These are phyloP conservation scores for Synanceia verrucosa DNA, from an alignment of 2,797 vertebrate genomes.

Conservation along the genomic window DNA sequence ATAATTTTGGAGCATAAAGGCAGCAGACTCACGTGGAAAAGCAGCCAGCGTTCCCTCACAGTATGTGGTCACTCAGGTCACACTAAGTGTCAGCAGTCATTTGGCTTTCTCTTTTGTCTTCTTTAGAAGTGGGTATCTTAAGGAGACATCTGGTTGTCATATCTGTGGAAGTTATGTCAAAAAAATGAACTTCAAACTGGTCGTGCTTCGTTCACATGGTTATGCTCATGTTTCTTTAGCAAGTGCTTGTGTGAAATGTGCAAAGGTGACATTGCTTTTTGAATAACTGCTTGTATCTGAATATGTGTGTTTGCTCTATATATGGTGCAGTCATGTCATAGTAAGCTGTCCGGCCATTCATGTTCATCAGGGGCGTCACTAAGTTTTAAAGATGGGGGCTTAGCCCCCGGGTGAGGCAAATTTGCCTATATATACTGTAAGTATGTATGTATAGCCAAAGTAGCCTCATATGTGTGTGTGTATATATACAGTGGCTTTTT, in stretches of 20 bases:
- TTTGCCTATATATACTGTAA: too few species aligned
- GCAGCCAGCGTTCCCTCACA: neutral
- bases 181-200: neutral
- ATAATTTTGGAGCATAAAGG: conserved; percentile 32
- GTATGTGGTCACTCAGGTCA: neutral
- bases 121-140: neutral
- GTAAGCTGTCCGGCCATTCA: neutral
- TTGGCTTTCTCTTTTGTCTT: neutral
- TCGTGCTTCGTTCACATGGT: neutral
- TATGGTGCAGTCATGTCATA: neutral
- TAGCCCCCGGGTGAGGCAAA: too few species aligned
- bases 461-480: too few species aligned
- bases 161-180: neutral
- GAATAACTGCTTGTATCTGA: neutral
- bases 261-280: neutral
- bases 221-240: neutral
- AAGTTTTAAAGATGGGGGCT: too few species aligned
- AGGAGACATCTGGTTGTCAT: neutral
- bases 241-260: neutral
- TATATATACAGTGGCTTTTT: too few species aligned
- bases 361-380: too few species aligned
- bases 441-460: too few species aligned
- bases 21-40: conserved; percentile 10
- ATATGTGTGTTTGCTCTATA: neutral
- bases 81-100: neutral